Percentiles rank a stretch among this genome's conserved stretches.
These are phyloP conservation scores for Chaetorhynchus papuensis DNA, from an alignment of 2,113 vertebrate species.

Conservation along the genomic window DNA sequence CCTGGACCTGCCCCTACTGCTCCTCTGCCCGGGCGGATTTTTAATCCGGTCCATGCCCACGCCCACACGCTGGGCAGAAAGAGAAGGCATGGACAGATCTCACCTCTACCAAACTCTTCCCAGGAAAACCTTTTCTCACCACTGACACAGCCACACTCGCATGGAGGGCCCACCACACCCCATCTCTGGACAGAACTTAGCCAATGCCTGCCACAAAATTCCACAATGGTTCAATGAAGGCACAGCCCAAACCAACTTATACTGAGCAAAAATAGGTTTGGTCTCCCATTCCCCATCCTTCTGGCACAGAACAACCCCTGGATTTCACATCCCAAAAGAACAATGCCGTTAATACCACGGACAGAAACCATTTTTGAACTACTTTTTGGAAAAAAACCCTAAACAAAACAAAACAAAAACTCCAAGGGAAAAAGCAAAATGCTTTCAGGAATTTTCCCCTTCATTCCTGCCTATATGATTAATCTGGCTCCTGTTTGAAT, in stretches of 20 bases:
- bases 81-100: background rate
- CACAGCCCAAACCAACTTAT: background rate
- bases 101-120: background rate
- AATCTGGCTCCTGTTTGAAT: slow-evolving; percentile 70
- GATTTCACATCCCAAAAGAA: background rate
- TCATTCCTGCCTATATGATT: slow-evolving; percentile 60
- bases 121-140: background rate
- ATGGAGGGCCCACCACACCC: fast-evolving
- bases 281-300: background rate
- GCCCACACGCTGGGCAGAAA: fast-evolving
- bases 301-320: background rate
- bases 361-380: background rate
- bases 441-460: slow-evolving; percentile 40
- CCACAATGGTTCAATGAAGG: background rate
- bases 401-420: background rate
- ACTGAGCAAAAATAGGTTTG: fast-evolving
- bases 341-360: background rate
- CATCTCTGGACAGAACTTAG: background rate
- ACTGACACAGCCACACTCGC: fast-evolving
- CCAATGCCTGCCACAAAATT: background rate
- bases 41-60: background rate
- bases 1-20: background rate
- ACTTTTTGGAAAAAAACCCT: background rate
- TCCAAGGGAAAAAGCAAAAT: background rate
- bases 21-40: background rate